Conservation (phyloP, 2,113 vertebrate species). For the Notechis scutatus region DNA sequence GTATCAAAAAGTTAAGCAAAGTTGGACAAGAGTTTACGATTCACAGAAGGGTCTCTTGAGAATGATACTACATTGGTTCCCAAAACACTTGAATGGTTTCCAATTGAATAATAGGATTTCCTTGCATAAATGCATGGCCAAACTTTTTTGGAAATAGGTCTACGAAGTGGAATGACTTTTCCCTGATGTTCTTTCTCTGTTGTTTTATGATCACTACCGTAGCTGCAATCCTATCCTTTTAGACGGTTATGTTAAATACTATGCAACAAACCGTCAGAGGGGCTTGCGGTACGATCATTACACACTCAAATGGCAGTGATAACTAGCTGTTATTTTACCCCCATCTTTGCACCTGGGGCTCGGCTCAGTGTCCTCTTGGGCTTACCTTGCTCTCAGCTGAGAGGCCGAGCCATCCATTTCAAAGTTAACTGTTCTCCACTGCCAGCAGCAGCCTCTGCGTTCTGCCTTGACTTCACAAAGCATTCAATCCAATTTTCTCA, state of each 20-base stretch:
- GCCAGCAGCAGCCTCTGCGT: background rate
- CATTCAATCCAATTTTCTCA: conserved; percentile 19
- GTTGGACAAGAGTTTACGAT: background rate
- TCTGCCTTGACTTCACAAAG: background rate
- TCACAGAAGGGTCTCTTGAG: background rate
- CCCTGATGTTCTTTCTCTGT: background rate
- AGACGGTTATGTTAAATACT: background rate
- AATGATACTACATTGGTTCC: background rate
- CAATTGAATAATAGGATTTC: background rate
- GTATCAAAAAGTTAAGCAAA: background rate
- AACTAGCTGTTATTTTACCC: background rate
- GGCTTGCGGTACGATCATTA: background rate
- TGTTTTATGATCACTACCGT: accelerated
- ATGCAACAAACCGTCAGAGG: background rate
- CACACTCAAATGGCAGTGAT: background rate
- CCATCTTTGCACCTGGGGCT: background rate
- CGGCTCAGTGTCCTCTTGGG: background rate
- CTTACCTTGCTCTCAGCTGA: background rate
- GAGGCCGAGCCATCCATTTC: background rate
- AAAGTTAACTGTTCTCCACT: background rate
- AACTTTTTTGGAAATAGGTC: background rate
- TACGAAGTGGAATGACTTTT: background rate
- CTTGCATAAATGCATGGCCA: background rate
- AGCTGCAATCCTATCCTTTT: background rate
- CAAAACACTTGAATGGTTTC: background rate